phyloP scores from a whole-genome alignment of 1,140 invertebrate genomes.

The Ridgeia piscesae region DNA sequence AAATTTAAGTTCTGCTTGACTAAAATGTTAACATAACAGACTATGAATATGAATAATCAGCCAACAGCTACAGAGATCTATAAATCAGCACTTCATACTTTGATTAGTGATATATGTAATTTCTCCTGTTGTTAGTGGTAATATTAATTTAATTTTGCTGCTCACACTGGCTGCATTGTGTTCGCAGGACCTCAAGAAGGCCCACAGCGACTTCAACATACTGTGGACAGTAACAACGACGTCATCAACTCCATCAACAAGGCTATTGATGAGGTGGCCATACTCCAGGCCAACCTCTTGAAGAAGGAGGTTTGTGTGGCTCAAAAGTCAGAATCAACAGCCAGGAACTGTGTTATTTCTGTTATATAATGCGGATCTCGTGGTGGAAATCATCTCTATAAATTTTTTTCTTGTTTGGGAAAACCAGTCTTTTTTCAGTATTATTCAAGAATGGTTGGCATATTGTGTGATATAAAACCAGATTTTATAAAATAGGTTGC shows the following conservation, averaged over 20 bases:
- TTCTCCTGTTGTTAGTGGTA: neutral
- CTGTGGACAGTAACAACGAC: constrained; percentile 69
- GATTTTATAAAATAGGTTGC: neutral
- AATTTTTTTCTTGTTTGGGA: no score
- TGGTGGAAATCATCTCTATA: no score
- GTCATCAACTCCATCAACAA: constrained; percentile 72
- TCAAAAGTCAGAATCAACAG: neutral
- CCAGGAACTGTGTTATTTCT: neutral
- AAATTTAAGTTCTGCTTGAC: no score
- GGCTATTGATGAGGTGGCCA: constrained; percentile 68
- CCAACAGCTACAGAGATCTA: no score
- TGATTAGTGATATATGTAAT: neutral
- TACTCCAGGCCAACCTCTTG: constrained; percentile 63
- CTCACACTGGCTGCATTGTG: neutral
- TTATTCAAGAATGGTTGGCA: neutral
- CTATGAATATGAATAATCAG: no score
- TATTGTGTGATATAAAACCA: neutral
- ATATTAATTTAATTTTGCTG: neutral
- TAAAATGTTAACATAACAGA: no score
- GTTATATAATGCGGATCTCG: neutral
- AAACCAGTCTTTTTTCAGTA: no score
- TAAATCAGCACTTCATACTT: no score
- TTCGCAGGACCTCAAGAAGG: constrained; percentile 34
- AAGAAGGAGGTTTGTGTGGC: constrained; percentile 38
- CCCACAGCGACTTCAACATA: constrained; percentile 62